Evolutionary conservation across 2,888 invertebrate species (phyloP), one percentile per base, ranked within the genome.

Genomic region (Tortrix viridana): DNA sequence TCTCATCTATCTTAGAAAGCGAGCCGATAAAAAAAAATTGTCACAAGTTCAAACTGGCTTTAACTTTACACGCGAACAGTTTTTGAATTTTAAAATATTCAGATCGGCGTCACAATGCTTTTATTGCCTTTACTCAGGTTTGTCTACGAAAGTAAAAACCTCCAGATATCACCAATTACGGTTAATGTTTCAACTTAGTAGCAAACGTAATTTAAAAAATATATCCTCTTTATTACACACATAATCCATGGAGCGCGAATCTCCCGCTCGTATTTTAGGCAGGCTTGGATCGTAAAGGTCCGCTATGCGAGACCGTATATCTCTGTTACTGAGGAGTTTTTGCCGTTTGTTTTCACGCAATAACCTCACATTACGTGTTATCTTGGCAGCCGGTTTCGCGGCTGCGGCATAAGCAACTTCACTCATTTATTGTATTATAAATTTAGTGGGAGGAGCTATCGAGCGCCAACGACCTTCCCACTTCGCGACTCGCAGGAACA

Each of bases 361-460:
- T 84, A 88, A 82, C 81, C 84, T 86, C 80, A 78, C 81, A 85
- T 89, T 88, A 89, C 84, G 77, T 80, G 85, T 82, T 89, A 89
- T 84, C 85, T 81, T 72, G 75, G 76, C 79, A 74, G 85, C 88
- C 85, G 88, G 86, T 88, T 88, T 79, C 80, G 74, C 79, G 69
- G 60, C 68, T 69, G 65, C 64, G 74, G 75, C 74, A 75, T 79
- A 53, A 58, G 80, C 62, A 52, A 82, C 84, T 86, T 84, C 77
- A 81, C 82, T 88, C 88, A 86, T 89, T 89, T 91, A 88, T 86
- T 87, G 88, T 85, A 89, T 89, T 88, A 88, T 87, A 84, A 88
- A 90, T 89, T 84, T 87, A 75, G 88, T 91, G 89, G 92, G 92
- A 85, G 92, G 92, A 83, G 91, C 84, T 70, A 85, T 80, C 76